Base-by-base conservation (phyloP, 2,888 invertebrate genomes). In the Nemotelus nigrinus region DNA sequence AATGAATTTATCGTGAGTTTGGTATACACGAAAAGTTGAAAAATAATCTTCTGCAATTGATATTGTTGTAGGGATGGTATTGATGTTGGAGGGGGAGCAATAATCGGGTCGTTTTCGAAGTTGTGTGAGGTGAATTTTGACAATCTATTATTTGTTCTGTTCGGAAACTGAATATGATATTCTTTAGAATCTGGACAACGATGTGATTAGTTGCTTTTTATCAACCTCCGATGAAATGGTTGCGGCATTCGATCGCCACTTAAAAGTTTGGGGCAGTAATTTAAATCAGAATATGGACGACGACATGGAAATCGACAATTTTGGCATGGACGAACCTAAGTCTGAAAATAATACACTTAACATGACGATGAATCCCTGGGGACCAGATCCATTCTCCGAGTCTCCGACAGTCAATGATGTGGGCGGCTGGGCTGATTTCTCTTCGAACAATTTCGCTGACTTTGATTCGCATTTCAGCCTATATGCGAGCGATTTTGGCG, bases 381-480 rank as follows among this genome's bases (percentile, higher is more conserved):
- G 84, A 53, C 81, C 83, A 2, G 77, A 78, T 67, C 77, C 80
- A 45, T 77, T 80, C 80, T 81, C 83, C 44, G 84, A 84, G 80
- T 82, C 83, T 43, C 47, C 60, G 43, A 43, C 48, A 39, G 48
- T 43, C 58, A 55, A 7, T 41, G 65, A 60, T 48, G 43, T 47
- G 39, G 75, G 76, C 43, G 80, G 78, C 64, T 86, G 86, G 86
- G 83, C 82, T 4, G 84, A 85, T 45, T 85, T 86, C 78, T 78
- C 82, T 76, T 58, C 82, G 65, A 84, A 85, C 79, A 86, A 86
- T 78, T 87, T 87, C 83, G 87, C 87, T 55, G 86, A 87, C 79
- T 87, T 87, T 76, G 86, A 86, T 83, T 81, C 86, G 55, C 85
- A 86, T 78, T 87, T 86, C 63, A 84, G 83, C 81, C 81, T 82